Base-by-base conservation (phyloP, 2,888 invertebrate genomes). In the Amblyjoppa proteus region DNA sequence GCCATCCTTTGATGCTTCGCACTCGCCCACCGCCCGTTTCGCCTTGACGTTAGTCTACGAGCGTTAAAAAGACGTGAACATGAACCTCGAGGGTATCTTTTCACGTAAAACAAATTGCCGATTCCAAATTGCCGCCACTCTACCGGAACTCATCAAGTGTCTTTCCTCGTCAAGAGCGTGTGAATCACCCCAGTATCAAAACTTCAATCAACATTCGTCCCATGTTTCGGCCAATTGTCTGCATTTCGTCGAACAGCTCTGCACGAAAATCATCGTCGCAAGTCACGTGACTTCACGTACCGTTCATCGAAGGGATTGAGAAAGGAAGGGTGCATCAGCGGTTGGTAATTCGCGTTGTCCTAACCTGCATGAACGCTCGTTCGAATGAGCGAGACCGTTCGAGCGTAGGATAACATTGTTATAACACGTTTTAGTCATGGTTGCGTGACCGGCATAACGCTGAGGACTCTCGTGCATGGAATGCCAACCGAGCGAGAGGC, bases 351-450 rank as follows among this genome's bases (percentile, higher is more conserved):
- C 75, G 71, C 38, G 58, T 58, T 28, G 13, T 56, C 38, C 38
- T 64, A 68, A 51, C 61, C 53, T 34, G 78, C 74, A 64, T 11
- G 58, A 79, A 75, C 64, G 53, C 66, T 70, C 79, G 81, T 74
- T 74, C 75, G 61, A 64, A 70, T 71, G 78, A 82, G 83, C 82
- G 38, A 38, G 69, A 20, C 64, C 75, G 64, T 49, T 75, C 75
- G 75, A 58, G 75, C 82, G 74, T 75, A n/a, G 61, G 28, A 79
- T 82, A 82, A 85, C 79, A 71, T 82, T 76, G 82, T 85, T 85
- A 85, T 82, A 82, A 75, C 79, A 71, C 66, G 82, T 66, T 85
- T 82, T 66, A 79, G 85, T 82, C 75, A 82, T 79, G 75, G 66
- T 75, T 68, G 56, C 82, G 82, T 82, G 85, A 85, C 85, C 75